phyloP scores from a whole-genome alignment of 2,888 invertebrate genomes.

The Aphrophora alni region DNA sequence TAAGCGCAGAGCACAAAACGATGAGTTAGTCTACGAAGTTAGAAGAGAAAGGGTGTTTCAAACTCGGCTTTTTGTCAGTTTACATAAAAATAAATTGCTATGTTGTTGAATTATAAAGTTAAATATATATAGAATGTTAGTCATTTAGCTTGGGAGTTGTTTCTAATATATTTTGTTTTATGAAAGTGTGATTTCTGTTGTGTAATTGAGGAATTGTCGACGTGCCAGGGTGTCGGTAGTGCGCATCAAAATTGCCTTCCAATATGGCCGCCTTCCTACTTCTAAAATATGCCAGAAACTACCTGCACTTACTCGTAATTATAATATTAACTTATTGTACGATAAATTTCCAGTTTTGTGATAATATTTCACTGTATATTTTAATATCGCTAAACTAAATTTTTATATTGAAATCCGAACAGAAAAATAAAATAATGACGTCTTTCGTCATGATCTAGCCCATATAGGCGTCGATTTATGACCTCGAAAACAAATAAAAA shows the following conservation, averaged over 20 bases:
- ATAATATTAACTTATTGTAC: neutral
- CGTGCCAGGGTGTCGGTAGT: constrained; percentile 25
- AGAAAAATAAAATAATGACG: neutral
- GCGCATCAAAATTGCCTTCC: constrained; percentile 25
- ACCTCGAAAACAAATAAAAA: constrained; percentile 4
- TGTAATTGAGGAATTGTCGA: constrained; percentile 3
- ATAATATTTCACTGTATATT: neutral
- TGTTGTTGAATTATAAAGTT: neutral
- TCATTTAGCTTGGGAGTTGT: neutral
- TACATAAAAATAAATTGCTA: neutral
- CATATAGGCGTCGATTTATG: constrained; percentile 24
- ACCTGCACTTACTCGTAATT: neutral
- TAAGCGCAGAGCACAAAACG: constrained; percentile 6
- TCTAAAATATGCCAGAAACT: constrained; percentile 40
- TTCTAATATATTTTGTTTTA: neutral
- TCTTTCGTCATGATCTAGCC: neutral
- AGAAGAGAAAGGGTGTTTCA: constrained; percentile 21
- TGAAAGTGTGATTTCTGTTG: constrained; percentile 1
- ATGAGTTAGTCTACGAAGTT: constrained; percentile 28
- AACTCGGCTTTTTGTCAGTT: neutral
- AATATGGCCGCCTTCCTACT: constrained; percentile 37
- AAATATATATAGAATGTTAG: neutral
- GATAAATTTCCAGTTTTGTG: neutral
- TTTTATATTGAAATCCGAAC: neutral
- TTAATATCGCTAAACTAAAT: neutral